Evolutionary conservation across 1,140 invertebrate genomes (phyloP).

Genomic region (Zaprionus ornatus): DNA sequence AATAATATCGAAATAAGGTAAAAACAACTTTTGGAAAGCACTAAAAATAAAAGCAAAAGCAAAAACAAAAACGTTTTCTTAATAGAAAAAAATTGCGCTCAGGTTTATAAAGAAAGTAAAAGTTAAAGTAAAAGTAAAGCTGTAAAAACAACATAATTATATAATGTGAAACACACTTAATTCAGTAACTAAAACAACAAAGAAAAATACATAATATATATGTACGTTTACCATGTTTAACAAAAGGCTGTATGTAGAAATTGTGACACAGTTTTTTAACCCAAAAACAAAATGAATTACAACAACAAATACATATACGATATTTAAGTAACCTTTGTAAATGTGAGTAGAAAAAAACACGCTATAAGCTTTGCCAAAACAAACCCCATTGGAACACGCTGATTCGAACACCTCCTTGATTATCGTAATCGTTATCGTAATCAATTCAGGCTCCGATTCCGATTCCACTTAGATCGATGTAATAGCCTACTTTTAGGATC

Average conservation of each 20-base stretch:
- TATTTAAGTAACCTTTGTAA: conserved; percentile 35
- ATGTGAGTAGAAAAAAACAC: conserved; percentile 40
- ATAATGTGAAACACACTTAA: conserved; percentile 32
- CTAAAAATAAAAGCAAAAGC: conserved; percentile 9
- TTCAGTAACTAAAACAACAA: conserved; percentile 29
- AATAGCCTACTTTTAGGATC: neutral
- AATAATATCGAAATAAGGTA: conserved; percentile 13
- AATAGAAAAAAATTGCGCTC: conserved; percentile 72
- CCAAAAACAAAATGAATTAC: conserved; percentile 24
- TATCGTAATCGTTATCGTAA: neutral
- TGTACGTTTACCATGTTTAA: conserved; percentile 79
- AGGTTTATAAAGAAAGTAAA: conserved; percentile 66
- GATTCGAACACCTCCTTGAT: neutral
- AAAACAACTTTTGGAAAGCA: conserved; percentile 32
- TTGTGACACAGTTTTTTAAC: conserved; percentile 80
- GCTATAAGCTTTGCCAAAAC: conserved; percentile 27
- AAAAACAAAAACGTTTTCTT: conserved; percentile 32
- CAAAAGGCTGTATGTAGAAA: conserved; percentile 83
- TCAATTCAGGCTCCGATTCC: neutral
- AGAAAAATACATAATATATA: conserved; percentile 37
- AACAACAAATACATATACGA: conserved; percentile 11
- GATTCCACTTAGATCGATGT: neutral
- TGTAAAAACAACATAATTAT: conserved; percentile 37
- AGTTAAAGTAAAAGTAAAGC: conserved; percentile 28
- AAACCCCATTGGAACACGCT: neutral